A percentile compares a stretch with the other conserved stretches of the same genome.
Conservation (phyloP, 2,888 invertebrate species). For the Drosophila kambysellisi region DNA sequence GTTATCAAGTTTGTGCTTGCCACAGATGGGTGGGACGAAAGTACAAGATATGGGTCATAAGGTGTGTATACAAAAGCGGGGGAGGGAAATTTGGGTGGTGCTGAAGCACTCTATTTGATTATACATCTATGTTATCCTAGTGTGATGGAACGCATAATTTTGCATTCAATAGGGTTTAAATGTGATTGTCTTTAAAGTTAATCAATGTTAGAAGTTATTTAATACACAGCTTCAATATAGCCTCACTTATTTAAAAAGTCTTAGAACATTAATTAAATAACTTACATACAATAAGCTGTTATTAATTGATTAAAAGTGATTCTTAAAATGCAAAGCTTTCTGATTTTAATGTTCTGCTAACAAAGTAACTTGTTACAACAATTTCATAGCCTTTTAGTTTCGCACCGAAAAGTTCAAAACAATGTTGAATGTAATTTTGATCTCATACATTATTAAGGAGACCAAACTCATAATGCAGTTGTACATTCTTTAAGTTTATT, state of each 20-base stretch:
- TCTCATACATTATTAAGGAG: not conserved
- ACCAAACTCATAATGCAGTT: not conserved
- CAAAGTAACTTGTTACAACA: not conserved
- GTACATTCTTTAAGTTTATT: not conserved
- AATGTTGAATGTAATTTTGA: not conserved
- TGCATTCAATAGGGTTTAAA: not conserved
- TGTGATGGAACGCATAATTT: not conserved
- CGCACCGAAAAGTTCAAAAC: not conserved
- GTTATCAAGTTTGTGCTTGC: slow-evolving; percentile 27
- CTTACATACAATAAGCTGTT: not conserved
- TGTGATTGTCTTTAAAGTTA: slow-evolving; percentile 4
- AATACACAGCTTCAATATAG: not conserved
- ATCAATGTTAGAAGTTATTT: not conserved
- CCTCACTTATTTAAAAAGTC: not conserved
- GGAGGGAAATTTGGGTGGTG: not conserved
- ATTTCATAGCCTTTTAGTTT: not conserved
- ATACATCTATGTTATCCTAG: not conserved
- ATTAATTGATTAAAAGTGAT: not conserved
- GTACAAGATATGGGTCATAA: slow-evolving; percentile 12
- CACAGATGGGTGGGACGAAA: slow-evolving; percentile 7
- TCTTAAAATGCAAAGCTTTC: not conserved
- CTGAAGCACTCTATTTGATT: slow-evolving; percentile 51
- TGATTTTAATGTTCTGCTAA: not conserved
- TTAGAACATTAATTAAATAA: not conserved
- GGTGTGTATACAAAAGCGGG: slow-evolving; percentile 12